phyloP scores from a whole-genome alignment of 2,797 vertebrate genomes.

The Muscicapa comitata region DNA sequence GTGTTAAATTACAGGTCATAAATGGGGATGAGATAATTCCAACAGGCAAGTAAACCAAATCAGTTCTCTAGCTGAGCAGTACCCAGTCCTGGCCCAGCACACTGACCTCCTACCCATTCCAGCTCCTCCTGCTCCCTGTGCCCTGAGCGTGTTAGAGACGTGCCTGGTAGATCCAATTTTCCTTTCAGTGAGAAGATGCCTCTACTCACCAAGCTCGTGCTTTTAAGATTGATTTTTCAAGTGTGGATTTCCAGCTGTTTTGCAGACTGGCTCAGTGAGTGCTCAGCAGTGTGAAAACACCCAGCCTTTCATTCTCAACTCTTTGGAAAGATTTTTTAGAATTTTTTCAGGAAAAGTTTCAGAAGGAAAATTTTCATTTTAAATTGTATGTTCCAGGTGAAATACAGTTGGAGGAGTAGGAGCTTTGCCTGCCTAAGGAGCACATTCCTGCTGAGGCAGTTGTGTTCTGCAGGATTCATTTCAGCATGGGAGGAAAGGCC shows the following conservation, averaged over 20 bases:
- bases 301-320: not conserved
- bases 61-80: constrained; percentile 77
- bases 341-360: not conserved
- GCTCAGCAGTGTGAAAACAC: not conserved
- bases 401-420: not conserved
- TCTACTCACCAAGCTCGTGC: not conserved
- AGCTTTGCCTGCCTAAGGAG: not conserved
- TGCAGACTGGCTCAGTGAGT: not conserved
- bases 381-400: not conserved
- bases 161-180: not conserved
- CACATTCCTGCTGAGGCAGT: not conserved
- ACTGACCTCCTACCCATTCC: constrained; percentile 81
- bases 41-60: constrained; percentile 90
- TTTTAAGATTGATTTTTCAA: not conserved
- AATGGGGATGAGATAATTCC: constrained; percentile 88
- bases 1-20: constrained; percentile 96
- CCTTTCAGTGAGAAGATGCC: not conserved
- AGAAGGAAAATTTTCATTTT: not conserved
- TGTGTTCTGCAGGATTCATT: not conserved
- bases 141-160: not conserved
- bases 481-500: not conserved
- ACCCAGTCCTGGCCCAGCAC: constrained; percentile 71
- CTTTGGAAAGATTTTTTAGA: not conserved
- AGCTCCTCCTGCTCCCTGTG: constrained; percentile 72
- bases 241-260: not conserved